phyloP scores from a whole-genome alignment of 2,888 invertebrate genomes.

The Neelides folsomi region DNA sequence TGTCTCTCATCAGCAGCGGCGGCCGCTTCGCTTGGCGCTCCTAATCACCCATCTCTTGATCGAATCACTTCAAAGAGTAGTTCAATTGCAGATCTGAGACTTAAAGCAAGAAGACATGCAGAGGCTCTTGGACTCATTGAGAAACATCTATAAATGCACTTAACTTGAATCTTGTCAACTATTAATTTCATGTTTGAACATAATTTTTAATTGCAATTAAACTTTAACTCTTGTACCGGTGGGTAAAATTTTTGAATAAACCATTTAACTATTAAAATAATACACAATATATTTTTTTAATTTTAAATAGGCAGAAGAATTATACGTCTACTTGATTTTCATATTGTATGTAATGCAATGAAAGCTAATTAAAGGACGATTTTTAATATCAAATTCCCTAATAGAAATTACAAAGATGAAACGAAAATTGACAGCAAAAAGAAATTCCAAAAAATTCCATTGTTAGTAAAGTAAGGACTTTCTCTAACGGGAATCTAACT shows the following conservation, averaged over 20 bases:
- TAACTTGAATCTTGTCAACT: neutral
- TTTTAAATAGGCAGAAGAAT: no score
- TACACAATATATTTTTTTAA: no score
- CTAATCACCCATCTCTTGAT: conserved; percentile 36
- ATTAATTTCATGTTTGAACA: neutral
- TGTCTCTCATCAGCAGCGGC: conserved; percentile 45
- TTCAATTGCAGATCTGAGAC: conserved; percentile 82
- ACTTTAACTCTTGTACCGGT: neutral
- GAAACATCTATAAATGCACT: conserved; percentile 18
- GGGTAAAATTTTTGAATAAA: conserved; percentile 1
- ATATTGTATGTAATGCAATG: no score
- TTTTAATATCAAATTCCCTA: no score
- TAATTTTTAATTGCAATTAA: neutral
- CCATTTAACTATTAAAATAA: neutral
- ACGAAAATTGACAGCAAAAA: no score
- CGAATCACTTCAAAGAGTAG: conserved; percentile 56
- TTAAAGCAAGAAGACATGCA: conserved; percentile 85
- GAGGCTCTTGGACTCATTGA: conserved; percentile 55
- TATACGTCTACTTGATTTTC: no score
- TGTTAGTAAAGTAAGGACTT: no score
- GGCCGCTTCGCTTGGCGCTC: conserved; percentile 41
- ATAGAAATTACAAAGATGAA: no score
- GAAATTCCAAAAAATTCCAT: no score
- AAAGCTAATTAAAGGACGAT: no score
- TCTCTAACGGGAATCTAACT: neutral